A percentile compares a stretch with the other conserved stretches of the same genome.
Conservation (phyloP, 2,113 vertebrate genomes). For the Myrmecophaga tridactyla region DNA sequence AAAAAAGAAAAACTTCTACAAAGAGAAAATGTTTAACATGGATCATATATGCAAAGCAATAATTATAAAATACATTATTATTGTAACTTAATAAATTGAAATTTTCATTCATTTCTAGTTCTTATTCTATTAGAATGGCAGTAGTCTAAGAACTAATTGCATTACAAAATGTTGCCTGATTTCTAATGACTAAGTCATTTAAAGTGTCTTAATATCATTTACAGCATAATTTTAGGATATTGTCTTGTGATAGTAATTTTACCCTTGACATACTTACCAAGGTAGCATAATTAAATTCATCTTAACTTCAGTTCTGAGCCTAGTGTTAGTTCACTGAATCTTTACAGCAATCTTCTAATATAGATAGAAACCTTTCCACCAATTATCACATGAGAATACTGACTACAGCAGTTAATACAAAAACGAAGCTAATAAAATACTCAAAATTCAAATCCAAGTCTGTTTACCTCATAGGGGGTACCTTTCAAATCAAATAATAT, state of each 20-base stretch:
- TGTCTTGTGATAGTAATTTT: slow-evolving; percentile 6
- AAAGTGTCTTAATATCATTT: neutral
- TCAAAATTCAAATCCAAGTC: neutral
- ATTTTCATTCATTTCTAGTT: neutral
- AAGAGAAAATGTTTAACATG: neutral
- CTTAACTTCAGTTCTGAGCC: slow-evolving; percentile 20
- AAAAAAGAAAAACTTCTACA: neutral
- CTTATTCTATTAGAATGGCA: neutral
- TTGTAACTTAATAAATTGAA: neutral
- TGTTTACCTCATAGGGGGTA: neutral
- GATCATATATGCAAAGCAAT: neutral
- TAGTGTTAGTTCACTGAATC: neutral
- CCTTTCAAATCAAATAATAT: neutral
- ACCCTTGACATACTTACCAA: slow-evolving; percentile 19
- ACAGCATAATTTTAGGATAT: neutral
- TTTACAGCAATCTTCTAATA: neutral
- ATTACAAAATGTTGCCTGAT: neutral
- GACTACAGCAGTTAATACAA: neutral
- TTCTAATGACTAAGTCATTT: neutral
- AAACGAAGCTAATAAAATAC: neutral
- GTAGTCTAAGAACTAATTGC: neutral
- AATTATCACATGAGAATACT: neutral
- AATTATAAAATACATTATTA: neutral
- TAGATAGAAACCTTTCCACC: neutral
- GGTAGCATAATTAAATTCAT: slow-evolving; percentile 1